A percentile compares a stretch with the other conserved stretches of the same genome.
These are phyloP conservation scores for Diadumene lineata DNA, from an alignment of 92 coral and sea anemone species.

Conservation along the genomic window DNA sequence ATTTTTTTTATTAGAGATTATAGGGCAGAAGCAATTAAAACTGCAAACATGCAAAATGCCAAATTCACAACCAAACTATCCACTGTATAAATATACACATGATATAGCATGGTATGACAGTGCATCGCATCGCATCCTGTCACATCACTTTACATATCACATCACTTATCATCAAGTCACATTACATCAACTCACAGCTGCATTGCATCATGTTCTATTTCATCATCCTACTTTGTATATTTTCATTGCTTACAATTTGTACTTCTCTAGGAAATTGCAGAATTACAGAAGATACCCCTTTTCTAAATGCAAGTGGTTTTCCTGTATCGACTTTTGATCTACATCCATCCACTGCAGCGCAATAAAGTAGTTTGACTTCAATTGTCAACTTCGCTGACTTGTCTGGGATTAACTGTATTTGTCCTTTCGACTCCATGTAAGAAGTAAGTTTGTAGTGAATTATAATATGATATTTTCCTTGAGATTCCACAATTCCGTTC, in stretches of 20 bases:
- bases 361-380: constrained; percentile 52
- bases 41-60: too few relatives aligned
- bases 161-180: too few relatives aligned
- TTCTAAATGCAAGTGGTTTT: not conserved
- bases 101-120: too few relatives aligned
- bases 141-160: too few relatives aligned
- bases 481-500: constrained; percentile 42
- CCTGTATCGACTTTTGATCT: constrained; percentile 25
- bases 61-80: too few relatives aligned
- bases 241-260: constrained; percentile 9
- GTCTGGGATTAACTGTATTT: constrained; percentile 24
- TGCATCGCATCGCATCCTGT: too few relatives aligned
- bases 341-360: constrained; percentile 69
- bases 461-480: constrained; percentile 52
- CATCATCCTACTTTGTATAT: not conserved
- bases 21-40: too few relatives aligned
- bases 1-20: too few relatives aligned
- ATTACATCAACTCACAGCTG: not conserved
- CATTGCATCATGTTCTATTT: not conserved
- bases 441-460: constrained; percentile 58
- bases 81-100: too few relatives aligned
- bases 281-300: constrained; percentile 22
- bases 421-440: constrained; percentile 44
- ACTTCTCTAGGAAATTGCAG: constrained; percentile 8
- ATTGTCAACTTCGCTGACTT: too few relatives aligned